phyloP scores from a whole-genome alignment of 2,113 vertebrate species.

The Gadus chalcogrammus region DNA sequence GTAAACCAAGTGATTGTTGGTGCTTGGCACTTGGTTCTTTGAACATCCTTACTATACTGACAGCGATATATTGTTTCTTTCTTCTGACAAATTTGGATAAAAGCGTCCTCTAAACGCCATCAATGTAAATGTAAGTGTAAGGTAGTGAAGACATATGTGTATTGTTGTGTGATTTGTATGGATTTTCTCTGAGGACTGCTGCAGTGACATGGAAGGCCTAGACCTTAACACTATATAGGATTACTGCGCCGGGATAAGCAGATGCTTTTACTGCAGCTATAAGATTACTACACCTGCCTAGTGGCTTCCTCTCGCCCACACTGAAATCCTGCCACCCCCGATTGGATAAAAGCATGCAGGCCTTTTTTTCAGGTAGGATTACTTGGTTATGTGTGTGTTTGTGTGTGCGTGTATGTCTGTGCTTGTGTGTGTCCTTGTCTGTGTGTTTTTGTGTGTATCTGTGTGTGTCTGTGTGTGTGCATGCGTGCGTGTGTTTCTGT shows the following conservation, averaged over 20 bases:
- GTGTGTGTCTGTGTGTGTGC: conserved; percentile 15
- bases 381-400: conserved; percentile 42
- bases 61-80: too few species aligned
- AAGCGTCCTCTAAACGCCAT: too few species aligned
- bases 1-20: too few species aligned
- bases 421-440: background rate
- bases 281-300: conserved; percentile 57
- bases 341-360: conserved; percentile 45
- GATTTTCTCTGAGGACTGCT: too few species aligned
- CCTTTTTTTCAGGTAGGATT: conserved; percentile 52
- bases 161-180: too few species aligned
- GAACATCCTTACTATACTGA: too few species aligned
- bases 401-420: too few species aligned
- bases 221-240: conserved; percentile 46
- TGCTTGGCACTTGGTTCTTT: too few species aligned
- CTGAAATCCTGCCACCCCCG: conserved; percentile 56
- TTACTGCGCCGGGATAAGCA: conserved; percentile 59
- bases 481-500: background rate
- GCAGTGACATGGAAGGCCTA: conserved; percentile 22
- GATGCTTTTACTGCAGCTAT: conserved; percentile 48
- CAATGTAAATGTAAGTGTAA: too few species aligned
- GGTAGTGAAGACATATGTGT: too few species aligned
- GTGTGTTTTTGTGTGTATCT: conserved; percentile 9
- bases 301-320: conserved; percentile 53
- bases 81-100: too few species aligned